Base-by-base conservation (phyloP, 1,140 invertebrate genomes). In the Cepaea nemoralis region DNA sequence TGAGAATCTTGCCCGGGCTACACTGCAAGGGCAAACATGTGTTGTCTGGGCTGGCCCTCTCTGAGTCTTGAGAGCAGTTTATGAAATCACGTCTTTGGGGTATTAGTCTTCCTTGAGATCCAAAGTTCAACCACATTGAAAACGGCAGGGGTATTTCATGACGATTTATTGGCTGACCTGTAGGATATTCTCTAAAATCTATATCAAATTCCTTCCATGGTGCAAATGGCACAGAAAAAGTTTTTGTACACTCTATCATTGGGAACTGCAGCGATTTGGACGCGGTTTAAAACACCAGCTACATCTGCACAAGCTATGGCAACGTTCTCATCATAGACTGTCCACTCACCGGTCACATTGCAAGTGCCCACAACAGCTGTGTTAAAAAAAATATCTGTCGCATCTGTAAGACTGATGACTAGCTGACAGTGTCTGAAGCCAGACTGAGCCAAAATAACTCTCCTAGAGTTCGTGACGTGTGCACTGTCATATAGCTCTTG, bases 141-240 rank as follows among this genome's bases (percentile, higher is more conserved):
- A 70, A 70, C 1, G 69, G 69, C 6, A 42, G 37, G 2, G 1
- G 24, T 1, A 40, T 42, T 8, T 40, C 19, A 33, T 6, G 10
- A 8, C 59, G 6, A 12, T 10, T 8, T 8, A 12, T 8, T 27
- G 8, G 24, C 10, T 6, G 8, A 10, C 19, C 19, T n/a, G n/a
- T n/a, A 19, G 8, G 42, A 10, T 8, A 19, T 19, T 45, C 24
- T 12, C 10, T 6, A n/a, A 10, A 66, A 66, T 66, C 6, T 12
- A 10, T 66, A n/a, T 66, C n/a, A 6, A 66, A 33, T 14, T 69
- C 35, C 31, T 12, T 69, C 24, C 35, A 39, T 35, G 22, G 39
- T 70, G 42, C 71, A 74, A n/a, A 74, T 2, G 1, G 42, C 71
- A 31, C 71, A 74, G 22, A 74, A 74, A 0, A 74, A 24, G 27